Conservation (phyloP, 2,888 invertebrate genomes). For the Euplexia lucipara region DNA sequence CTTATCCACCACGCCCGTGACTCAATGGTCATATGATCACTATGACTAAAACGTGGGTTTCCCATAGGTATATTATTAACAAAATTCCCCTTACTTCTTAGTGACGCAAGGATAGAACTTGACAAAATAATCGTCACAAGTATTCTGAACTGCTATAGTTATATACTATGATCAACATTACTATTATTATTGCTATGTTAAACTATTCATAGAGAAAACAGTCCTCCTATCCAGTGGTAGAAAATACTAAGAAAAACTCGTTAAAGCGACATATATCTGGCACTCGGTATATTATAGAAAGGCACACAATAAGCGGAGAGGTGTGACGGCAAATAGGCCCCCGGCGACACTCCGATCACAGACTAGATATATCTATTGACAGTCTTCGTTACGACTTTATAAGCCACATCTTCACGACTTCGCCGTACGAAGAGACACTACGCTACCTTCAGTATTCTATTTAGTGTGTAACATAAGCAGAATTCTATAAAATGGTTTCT, state of each 20-base stretch:
- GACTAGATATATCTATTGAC: conserved; percentile 90
- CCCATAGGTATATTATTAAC: conserved; percentile 38
- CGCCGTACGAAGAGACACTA: conserved; percentile 74
- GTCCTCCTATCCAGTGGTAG: conserved; percentile 18
- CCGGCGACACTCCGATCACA: conserved; percentile 90
- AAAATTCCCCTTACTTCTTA: conserved; percentile 46
- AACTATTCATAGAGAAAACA: conserved; percentile 39
- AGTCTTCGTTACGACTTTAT: conserved; percentile 85
- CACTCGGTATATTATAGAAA: conserved; percentile 88
- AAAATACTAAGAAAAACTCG: conserved; percentile 71
- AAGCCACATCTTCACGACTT: conserved; percentile 82
- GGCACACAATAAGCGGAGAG: conserved; percentile 90
- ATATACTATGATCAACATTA: conserved; percentile 32
- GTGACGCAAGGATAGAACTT: conserved; percentile 36
- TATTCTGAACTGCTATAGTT: conserved; percentile 19
- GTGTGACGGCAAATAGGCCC: conserved; percentile 88
- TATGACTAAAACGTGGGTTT: conserved; percentile 61
- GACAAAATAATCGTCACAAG: conserved; percentile 30
- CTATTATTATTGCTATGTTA: conserved; percentile 27
- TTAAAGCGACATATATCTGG: conserved; percentile 75
- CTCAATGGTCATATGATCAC: conserved; percentile 57
- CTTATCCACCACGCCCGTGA: conserved; percentile 65
- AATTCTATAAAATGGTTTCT: conserved; percentile 15
- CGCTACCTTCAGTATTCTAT: conserved; percentile 55
- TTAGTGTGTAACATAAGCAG: conserved; percentile 17